Evolutionary conservation across 2,113 vertebrate species (phyloP), one percentile per base, ranked within the genome.

Genomic region (Sturnus vulgaris): DNA sequence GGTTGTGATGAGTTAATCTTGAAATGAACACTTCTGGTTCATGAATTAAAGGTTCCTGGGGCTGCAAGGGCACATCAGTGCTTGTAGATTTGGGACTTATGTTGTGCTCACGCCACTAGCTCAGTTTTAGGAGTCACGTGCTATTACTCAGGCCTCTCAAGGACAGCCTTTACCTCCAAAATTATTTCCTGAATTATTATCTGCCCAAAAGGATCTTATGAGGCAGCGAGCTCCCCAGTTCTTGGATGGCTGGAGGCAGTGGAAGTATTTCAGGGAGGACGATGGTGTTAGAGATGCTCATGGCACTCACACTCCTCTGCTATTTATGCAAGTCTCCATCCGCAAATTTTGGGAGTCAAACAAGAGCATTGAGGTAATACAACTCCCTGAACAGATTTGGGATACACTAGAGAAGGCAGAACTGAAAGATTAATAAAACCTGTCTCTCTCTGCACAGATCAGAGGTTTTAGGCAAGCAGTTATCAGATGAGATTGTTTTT

Each of bases 201-300:
- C 71, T 86, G 73, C 30, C 56, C 37, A 10, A 70, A 71, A 75
- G 60, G 60, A 75, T 70, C 90, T 87, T 24, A 13, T 7, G 27
- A 61, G 23, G 15, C 30, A 72, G 42, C 0, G 1, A 14, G 12
- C 20, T 73, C 16, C 40, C 7, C 86, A 66, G 71, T 35, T 42
- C 72, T 83, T 0, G 0, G 27, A 61, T 1, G 3, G 30, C 12
- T 6, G 4, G 40, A 69, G 44, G 49, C 5, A 1, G 24, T 2
- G 3, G 31, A 40, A 12, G 49, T 40, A 68, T 59, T 73, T 27
- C 1, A 19, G 31, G 50, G 39, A 68, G 40, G 40, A 55, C 7
- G 14, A 22, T 0, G 4, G 16, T 7, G 27, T 24, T 46, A 24
- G 46, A 79, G 82, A 23, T 9, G 9, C 16, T 61, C 42, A 7